phyloP scores from a whole-genome alignment of 2,797 vertebrate genomes.

The Catharus ustulatus region DNA sequence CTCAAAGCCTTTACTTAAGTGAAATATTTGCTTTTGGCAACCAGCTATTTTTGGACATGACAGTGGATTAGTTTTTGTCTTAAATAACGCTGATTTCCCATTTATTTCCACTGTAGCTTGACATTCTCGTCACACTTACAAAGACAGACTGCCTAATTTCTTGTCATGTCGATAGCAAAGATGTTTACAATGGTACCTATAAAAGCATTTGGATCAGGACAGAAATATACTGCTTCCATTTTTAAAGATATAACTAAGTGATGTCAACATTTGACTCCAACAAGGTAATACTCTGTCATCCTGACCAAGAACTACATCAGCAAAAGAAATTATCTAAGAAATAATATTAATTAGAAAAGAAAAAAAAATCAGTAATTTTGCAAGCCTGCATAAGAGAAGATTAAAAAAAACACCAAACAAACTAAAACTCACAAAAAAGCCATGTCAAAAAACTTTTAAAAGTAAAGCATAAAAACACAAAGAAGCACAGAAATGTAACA shows the following conservation, averaged over 20 bases:
- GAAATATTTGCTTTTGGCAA: background rate
- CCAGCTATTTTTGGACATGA: background rate
- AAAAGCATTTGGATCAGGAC: background rate
- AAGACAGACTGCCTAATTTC: conserved; percentile 32
- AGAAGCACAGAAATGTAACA: background rate
- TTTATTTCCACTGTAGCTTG: background rate
- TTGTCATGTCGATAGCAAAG: background rate
- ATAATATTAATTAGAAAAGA: background rate
- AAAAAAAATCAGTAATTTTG: background rate
- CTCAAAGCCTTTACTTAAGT: background rate
- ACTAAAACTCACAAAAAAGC: background rate
- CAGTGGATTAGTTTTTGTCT: background rate
- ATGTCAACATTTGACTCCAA: conserved; percentile 4
- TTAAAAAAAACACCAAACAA: accelerated
- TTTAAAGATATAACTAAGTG: background rate
- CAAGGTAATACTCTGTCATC: background rate
- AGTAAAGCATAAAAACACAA: background rate
- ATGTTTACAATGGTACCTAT: conserved; percentile 8
- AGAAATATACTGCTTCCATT: background rate
- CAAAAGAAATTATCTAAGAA: background rate
- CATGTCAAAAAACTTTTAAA: background rate
- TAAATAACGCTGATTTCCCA: conserved; percentile 29
- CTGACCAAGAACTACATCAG: background rate
- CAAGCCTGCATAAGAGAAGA: background rate
- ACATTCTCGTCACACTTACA: background rate